Evolutionary conservation across 2,113 vertebrate genomes (phyloP).

Genomic region (Microtus montanus): DNA sequence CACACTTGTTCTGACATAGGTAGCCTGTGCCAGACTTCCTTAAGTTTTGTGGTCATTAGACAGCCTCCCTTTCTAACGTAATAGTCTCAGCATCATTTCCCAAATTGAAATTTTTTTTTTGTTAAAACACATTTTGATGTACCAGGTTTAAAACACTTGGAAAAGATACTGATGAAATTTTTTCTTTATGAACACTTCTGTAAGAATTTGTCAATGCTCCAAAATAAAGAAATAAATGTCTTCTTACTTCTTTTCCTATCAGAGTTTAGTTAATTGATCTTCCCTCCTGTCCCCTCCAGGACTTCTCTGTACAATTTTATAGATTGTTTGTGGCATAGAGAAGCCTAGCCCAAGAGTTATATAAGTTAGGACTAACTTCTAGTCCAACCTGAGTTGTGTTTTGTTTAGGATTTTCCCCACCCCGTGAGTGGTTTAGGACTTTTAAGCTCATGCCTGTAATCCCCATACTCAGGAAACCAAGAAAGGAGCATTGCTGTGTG

Average conservation of each 20-base stretch:
- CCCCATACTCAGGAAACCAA: background rate
- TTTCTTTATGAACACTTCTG: conserved; percentile 24
- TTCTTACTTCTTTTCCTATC: background rate
- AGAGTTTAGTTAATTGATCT: background rate
- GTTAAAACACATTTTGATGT: background rate
- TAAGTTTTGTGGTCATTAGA: background rate
- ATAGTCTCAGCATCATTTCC: background rate
- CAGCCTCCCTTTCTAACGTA: background rate
- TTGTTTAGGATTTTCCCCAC: background rate
- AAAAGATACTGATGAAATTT: conserved; percentile 34
- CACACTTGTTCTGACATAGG: background rate
- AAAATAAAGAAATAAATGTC: conserved; percentile 1
- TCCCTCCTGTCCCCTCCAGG: background rate
- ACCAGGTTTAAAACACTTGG: background rate
- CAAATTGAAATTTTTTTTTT: background rate
- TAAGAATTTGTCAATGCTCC: background rate
- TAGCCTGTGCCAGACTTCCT: background rate
- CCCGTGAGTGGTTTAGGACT: background rate
- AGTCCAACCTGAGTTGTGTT: background rate
- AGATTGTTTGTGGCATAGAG: background rate
- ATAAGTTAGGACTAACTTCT: background rate
- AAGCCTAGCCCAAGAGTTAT: background rate
- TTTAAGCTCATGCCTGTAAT: background rate
- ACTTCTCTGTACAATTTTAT: background rate
- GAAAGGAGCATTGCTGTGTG: background rate